Base-by-base conservation (phyloP, 2,797 vertebrate species). In the Lophura swinhoii region DNA sequence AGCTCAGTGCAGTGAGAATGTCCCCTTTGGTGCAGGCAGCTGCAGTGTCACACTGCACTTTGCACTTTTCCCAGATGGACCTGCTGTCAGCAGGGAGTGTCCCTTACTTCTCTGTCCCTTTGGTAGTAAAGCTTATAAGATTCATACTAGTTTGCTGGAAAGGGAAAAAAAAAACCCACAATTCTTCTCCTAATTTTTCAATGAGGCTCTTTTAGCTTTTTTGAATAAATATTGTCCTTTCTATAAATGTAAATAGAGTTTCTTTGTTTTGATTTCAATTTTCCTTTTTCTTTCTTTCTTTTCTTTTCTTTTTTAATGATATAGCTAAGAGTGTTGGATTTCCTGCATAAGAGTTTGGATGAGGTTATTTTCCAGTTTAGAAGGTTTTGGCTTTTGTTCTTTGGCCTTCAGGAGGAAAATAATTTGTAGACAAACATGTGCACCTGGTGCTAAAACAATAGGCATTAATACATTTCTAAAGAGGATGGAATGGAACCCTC, bases 361-460 rank as follows among this genome's bases (percentile, higher is more conserved):
- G 67, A 80, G 56, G 94, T 94, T 94, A 85, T 87, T 96, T 96
- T 95, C 86, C 84, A 93, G 33, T 95, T 93, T 88, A 81, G 77
- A 22, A 6, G 0, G 2, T 86, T 81, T 97, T 93, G 92, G 95
- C 95, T 95, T 88, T 91, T 85, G 87, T 97, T 93, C 83, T 59
- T 88, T 94, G 94, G 92, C 87, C 88, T 94, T 96, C 75, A 90
- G 88, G 87, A 80, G 77, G 87, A 97, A 95, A 96, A 78, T 60
- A 94, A 96, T 88, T 91, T 93, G 91, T 85, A 84, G 93, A 94
- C 95, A 96, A 97, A 94, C 75, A 96, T 90, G 90, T 66, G 94
- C 95, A 97, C 91, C 93, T 94, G 96, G 91, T 92, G 75, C 88
- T 92, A 21, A 92, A 96, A 97, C 94, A 97, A 97, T 95, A 94